A percentile compares a stretch with the other conserved stretches of the same genome.
Conservation (phyloP, 92 coral and sea anemone genomes). For the Actinernus sp. region DNA sequence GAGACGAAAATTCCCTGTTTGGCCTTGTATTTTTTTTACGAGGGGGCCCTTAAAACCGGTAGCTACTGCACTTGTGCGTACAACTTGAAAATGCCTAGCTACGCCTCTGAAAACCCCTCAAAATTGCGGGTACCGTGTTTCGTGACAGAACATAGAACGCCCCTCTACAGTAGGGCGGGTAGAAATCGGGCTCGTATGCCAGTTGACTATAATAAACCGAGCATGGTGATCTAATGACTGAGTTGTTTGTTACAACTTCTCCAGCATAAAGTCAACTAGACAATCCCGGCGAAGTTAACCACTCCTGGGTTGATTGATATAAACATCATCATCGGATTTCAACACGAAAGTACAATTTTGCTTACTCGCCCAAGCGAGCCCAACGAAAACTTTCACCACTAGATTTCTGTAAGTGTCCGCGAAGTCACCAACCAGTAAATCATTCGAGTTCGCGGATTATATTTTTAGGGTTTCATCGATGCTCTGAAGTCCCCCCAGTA, state of each 20-base stretch:
- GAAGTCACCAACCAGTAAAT: background rate
- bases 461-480: background rate
- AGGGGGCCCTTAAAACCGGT: too few relatives aligned
- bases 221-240: background rate
- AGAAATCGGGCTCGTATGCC: background rate
- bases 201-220: background rate
- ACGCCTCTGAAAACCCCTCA: background rate
- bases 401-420: background rate
- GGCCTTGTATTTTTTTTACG: too few relatives aligned
- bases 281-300: background rate
- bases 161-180: background rate
- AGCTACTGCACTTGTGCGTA: too few relatives aligned
- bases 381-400: background rate
- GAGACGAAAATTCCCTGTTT: too few relatives aligned
- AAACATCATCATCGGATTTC: constrained; percentile 2
- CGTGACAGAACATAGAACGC: constrained; percentile 1
- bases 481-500: background rate
- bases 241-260: background rate
- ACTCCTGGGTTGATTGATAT: background rate
- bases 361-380: background rate
- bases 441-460: background rate
- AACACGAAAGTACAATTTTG: background rate
- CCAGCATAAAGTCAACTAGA: background rate
- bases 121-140: background rate
- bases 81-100: too few relatives aligned